phyloP scores from a whole-genome alignment of 2,888 invertebrate species.

The Pandemis heparana region DNA sequence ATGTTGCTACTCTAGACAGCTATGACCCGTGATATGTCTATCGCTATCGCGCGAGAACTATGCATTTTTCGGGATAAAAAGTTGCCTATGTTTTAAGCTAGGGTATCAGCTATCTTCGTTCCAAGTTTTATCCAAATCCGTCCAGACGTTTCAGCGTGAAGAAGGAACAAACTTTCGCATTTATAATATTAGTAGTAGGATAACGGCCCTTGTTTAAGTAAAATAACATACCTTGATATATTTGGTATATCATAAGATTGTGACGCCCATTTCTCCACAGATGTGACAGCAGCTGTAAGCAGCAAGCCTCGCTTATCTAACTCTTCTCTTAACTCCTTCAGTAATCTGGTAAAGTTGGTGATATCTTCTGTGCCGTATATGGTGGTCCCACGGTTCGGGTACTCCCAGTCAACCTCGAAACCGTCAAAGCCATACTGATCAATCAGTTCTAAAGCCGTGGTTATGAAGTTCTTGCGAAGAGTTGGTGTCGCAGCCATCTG shows the following conservation, averaged over 20 bases:
- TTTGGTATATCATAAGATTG: conserved; percentile 86
- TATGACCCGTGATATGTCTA: too few species aligned
- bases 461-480: conserved; percentile 58
- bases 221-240: conserved; percentile 76
- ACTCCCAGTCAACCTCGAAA: conserved; percentile 88
- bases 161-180: too few species aligned
- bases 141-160: too few species aligned
- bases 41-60: too few species aligned
- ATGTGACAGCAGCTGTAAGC: conserved; percentile 86
- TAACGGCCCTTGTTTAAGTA: too few species aligned
- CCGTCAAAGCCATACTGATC: conserved; percentile 85
- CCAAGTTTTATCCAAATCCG: too few species aligned
- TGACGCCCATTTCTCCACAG: conserved; percentile 76
- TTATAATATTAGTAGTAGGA: too few species aligned
- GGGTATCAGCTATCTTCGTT: too few species aligned
- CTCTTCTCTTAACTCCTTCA: conserved; percentile 84
- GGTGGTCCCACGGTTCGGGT: conserved; percentile 84
- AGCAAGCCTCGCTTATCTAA: conserved; percentile 83
- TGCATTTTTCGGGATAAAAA: too few species aligned
- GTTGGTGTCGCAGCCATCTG: conserved; percentile 58
- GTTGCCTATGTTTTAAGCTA: too few species aligned
- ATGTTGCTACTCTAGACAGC: too few species aligned
- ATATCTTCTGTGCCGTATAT: conserved; percentile 74
- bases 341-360: conserved; percentile 79
- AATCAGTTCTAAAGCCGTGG: conserved; percentile 62